Evolutionary conservation across 2,797 vertebrate genomes (phyloP).

Genomic region (Myotis daubentonii): DNA sequence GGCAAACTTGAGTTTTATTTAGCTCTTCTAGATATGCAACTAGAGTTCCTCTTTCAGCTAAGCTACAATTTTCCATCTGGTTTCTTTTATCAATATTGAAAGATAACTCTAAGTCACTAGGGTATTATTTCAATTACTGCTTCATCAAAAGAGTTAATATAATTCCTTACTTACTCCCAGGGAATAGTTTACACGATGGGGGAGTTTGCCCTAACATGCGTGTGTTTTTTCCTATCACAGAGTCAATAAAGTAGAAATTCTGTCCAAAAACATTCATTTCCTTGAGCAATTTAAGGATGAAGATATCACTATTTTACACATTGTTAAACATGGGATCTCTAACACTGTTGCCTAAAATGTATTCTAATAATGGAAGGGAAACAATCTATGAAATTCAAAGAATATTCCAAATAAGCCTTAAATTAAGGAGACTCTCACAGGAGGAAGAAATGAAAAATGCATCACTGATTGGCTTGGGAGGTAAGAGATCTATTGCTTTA

Average conservation of each 20-base stretch:
- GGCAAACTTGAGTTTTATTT: not conserved
- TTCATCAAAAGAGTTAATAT: slow-evolving; percentile 73
- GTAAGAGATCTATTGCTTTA: slow-evolving; percentile 54
- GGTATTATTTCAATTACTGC: slow-evolving; percentile 71
- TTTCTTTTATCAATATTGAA: slow-evolving; percentile 42
- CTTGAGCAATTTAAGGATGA: not conserved
- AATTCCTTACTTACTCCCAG: slow-evolving; percentile 40
- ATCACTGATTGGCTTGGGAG: slow-evolving; percentile 55
- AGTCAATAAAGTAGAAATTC: slow-evolving; percentile 48
- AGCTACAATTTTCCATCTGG: not conserved
- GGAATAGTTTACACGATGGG: slow-evolving; percentile 54
- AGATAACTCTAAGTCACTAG: slow-evolving; percentile 41
- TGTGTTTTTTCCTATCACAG: slow-evolving; percentile 13
- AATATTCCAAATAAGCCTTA: slow-evolving; percentile 59
- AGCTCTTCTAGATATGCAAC: not conserved
- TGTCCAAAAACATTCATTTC: slow-evolving; percentile 1
- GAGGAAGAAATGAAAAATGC: slow-evolving; percentile 45
- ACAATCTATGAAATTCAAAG: slow-evolving; percentile 50
- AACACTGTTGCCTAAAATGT: slow-evolving; percentile 44
- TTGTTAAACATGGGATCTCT: slow-evolving; percentile 27
- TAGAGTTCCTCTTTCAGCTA: not conserved
- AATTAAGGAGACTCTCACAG: slow-evolving; percentile 66
- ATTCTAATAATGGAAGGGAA: slow-evolving; percentile 55
- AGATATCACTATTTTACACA: slow-evolving; percentile 8
- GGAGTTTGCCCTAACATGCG: slow-evolving; percentile 16